phyloP scores from a whole-genome alignment of 2,113 vertebrate species.

The Deroptyus accipitrinus region DNA sequence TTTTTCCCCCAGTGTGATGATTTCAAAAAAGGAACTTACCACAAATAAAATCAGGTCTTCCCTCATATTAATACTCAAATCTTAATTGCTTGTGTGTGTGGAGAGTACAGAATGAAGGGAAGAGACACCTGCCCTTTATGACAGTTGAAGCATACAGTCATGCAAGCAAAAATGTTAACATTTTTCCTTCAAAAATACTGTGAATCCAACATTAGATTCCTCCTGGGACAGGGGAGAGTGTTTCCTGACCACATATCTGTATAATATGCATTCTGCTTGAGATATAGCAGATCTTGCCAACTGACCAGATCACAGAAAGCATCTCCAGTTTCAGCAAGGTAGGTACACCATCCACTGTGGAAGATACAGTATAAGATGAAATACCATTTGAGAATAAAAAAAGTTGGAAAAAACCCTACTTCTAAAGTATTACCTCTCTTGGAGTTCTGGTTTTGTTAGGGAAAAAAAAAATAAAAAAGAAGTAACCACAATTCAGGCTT shows the following conservation, averaged over 20 bases:
- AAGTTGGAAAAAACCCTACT: rapidly evolving
- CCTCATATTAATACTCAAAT: neutral
- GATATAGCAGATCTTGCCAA: neutral
- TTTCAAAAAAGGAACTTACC: neutral
- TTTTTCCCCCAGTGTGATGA: neutral
- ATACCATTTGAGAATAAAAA: neutral
- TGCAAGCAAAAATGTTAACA: neutral
- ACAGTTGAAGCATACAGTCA: neutral
- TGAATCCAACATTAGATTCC: neutral
- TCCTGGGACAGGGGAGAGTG: neutral
- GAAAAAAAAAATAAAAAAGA: neutral
- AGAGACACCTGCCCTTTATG: neutral
- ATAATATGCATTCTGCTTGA: neutral
- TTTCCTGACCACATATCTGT: neutral
- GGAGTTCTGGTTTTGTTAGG: neutral
- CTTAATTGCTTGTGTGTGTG: neutral
- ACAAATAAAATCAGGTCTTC: neutral
- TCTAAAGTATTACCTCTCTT: neutral
- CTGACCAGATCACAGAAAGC: neutral
- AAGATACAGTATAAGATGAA: neutral
- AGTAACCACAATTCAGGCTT: neutral
- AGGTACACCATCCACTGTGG: slow-evolving; percentile 10
- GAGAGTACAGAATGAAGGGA: neutral
- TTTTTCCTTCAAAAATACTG: neutral
- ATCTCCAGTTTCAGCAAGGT: neutral